These are phyloP conservation scores for Pollimyrus isidori DNA, from an alignment of 2,113 vertebrate species.

Conservation along the genomic window DNA sequence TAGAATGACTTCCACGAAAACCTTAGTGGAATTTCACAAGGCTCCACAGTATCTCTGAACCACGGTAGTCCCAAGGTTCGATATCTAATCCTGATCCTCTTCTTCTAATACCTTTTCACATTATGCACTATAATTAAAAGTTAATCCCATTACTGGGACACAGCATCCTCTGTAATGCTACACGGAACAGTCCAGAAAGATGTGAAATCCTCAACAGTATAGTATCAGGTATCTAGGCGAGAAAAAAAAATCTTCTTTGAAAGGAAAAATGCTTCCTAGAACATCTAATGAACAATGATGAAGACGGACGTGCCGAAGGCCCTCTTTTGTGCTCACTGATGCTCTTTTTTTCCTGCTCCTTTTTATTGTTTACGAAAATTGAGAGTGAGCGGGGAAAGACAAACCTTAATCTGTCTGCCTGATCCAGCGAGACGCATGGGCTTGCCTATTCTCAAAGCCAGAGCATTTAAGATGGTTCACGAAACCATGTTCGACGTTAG, in stretches of 20 bases:
- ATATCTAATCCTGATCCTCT: slow-evolving; percentile 7
- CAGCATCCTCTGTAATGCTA: slow-evolving; percentile 1
- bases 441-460: neutral
- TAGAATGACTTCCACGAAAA: neutral
- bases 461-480: neutral
- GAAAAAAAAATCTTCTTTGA: neutral
- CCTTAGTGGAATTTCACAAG: neutral
- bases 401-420: neutral
- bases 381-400: neutral
- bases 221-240: neutral
- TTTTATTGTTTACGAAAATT: neutral
- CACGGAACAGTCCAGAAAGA: neutral
- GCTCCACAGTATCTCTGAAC: neutral
- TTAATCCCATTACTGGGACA: slow-evolving; percentile 17
- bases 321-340: neutral
- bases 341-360: neutral
- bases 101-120: neutral
- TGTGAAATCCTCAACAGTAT: neutral
- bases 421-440: neutral
- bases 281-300: neutral
- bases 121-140: slow-evolving; percentile 16
- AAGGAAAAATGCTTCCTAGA: neutral
- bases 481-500: slow-evolving; percentile 15
- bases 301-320: neutral
- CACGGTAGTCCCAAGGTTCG: neutral